A percentile compares a stretch with the other conserved stretches of the same genome.
Conservation (phyloP, 2,797 vertebrate species). For the Gymnocypris eckloni region DNA sequence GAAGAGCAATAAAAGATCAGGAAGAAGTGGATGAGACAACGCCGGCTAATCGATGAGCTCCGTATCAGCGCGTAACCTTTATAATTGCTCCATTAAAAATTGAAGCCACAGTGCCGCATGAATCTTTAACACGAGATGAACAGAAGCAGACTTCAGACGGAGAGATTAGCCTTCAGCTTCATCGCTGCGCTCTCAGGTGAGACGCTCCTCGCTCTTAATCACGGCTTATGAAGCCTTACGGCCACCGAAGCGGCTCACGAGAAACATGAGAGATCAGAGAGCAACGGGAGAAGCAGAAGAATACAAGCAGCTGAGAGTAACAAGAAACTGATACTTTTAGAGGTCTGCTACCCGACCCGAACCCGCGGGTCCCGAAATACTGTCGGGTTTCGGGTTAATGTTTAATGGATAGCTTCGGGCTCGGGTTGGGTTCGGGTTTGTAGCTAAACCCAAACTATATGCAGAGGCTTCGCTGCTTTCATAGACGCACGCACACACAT, state of each 20-base stretch:
- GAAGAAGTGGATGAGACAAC: slow-evolving; percentile 4
- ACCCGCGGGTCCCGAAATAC: too few species aligned
- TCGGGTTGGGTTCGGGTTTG: too few species aligned
- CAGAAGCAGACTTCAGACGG: slow-evolving; percentile 57
- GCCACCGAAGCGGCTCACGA: slow-evolving; percentile 40
- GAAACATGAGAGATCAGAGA: neutral
- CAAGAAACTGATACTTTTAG: too few species aligned
- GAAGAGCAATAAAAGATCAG: neutral
- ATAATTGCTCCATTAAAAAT: slow-evolving; percentile 71
- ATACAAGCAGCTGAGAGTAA: neutral
- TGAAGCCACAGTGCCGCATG: slow-evolving; percentile 60
- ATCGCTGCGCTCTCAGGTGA: slow-evolving; percentile 46
- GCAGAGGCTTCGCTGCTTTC: too few species aligned
- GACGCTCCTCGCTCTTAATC: slow-evolving; percentile 34
- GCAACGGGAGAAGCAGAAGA: neutral
- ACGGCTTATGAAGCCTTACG: slow-evolving; percentile 30
- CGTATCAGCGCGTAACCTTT: slow-evolving; percentile 63
- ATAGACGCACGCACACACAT: too few species aligned
- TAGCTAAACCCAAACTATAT: too few species aligned
- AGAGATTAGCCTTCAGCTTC: slow-evolving; percentile 48
- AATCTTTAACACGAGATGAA: slow-evolving; percentile 62
- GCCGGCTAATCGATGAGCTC: slow-evolving; percentile 60
- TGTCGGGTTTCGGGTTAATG: too few species aligned
- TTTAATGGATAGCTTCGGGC: too few species aligned
- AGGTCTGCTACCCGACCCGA: too few species aligned